Evolutionary conservation across 2,797 vertebrate genomes (phyloP).

Genomic region (Falco peregrinus): DNA sequence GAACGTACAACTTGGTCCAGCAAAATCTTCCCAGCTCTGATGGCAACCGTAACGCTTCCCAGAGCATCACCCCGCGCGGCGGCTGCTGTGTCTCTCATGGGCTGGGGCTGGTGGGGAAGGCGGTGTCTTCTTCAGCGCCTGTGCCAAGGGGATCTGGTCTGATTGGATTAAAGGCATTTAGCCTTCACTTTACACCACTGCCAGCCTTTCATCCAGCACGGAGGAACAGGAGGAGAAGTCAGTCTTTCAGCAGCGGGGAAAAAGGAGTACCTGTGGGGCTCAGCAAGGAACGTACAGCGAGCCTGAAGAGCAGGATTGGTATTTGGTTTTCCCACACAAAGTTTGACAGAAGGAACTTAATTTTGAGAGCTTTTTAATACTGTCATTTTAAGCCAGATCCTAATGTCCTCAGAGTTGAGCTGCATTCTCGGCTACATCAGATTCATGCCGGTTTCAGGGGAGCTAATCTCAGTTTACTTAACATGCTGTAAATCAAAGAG

Average conservation of each 20-base stretch:
- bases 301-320: neutral
- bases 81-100: neutral
- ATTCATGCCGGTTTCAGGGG: constrained; percentile 31
- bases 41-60: rapidly evolving
- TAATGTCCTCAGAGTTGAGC: neutral
- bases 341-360: neutral
- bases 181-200: neutral
- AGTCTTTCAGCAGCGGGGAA: neutral
- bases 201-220: neutral
- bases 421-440: neutral
- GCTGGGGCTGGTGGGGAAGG: neutral
- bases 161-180: neutral
- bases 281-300: neutral
- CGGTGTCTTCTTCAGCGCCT: neutral
- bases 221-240: neutral
- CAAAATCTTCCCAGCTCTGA: neutral
- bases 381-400: constrained; percentile 1
- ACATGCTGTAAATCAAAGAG: constrained; percentile 15
- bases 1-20: neutral
- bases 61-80: rapidly evolving
- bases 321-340: neutral
- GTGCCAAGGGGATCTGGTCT: neutral
- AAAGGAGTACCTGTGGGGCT: neutral
- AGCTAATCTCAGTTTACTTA: constrained; percentile 39
- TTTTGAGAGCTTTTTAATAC: neutral